These are phyloP conservation scores for Regulus satrapa DNA, from an alignment of 2,113 vertebrate genomes.

Conservation along the genomic window DNA sequence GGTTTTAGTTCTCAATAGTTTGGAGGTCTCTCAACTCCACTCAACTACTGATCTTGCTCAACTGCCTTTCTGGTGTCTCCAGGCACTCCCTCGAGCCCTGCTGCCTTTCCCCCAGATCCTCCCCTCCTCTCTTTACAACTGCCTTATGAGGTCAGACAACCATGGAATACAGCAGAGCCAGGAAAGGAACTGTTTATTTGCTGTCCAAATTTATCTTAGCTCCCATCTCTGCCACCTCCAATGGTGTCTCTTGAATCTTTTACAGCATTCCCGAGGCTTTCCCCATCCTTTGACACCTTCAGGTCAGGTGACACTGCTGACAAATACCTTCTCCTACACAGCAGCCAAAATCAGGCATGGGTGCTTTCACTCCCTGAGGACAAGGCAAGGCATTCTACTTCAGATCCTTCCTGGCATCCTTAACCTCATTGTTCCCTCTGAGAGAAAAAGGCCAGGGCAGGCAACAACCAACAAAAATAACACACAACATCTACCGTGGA, in stretches of 20 bases:
- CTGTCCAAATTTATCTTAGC: neutral
- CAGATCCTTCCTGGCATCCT: neutral
- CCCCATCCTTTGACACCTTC: neutral
- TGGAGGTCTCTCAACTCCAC: neutral
- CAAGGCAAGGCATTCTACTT: neutral
- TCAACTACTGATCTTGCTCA: neutral
- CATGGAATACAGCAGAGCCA: neutral
- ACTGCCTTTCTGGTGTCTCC: neutral
- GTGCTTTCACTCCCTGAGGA: neutral
- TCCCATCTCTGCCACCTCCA: neutral
- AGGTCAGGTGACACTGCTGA: neutral
- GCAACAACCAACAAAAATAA: neutral
- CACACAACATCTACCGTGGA: accelerated
- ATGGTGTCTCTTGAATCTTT: neutral
- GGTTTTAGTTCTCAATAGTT: neutral
- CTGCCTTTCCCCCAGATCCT: neutral
- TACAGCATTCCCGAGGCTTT: neutral
- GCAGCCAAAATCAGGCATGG: neutral
- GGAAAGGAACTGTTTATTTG: neutral
- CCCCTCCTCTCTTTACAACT: neutral
- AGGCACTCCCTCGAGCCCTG: neutral
- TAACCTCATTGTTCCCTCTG: neutral
- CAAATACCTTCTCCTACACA: neutral
- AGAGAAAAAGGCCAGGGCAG: neutral
- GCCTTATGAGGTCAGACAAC: neutral